phyloP scores from a whole-genome alignment of 1,140 invertebrate species.

The Catajapyx aquilonaris region DNA sequence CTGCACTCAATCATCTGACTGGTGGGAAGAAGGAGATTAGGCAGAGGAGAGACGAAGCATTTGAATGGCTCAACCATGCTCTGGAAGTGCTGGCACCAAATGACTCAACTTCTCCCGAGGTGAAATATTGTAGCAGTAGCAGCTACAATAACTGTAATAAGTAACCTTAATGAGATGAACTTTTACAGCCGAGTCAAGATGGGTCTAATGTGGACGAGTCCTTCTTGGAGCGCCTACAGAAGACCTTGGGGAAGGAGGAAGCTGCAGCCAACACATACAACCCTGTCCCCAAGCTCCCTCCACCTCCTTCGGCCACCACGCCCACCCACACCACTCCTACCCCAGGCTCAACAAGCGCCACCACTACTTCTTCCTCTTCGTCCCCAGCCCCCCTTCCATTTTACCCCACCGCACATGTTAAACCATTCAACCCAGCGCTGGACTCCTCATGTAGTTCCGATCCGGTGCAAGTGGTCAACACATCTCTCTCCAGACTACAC shows the following conservation, averaged over 20 bases:
- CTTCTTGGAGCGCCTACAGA: slow-evolving; percentile 37
- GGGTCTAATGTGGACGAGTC: slow-evolving; percentile 27
- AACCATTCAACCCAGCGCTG: slow-evolving; percentile 4
- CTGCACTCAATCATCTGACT: no score
- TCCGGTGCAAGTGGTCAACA: no score
- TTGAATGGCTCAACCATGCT: slow-evolving; percentile 1
- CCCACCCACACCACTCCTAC: slow-evolving; percentile 19
- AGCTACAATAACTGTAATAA: slow-evolving; percentile 7
- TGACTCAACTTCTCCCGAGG: neutral
- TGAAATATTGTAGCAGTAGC: neutral
- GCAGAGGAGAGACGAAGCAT: no score
- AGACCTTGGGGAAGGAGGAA: slow-evolving; percentile 31
- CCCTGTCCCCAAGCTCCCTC: slow-evolving; percentile 11
- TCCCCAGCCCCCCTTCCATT: neutral
- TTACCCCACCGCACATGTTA: slow-evolving; percentile 7
- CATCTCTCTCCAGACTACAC: no score
- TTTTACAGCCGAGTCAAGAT: neutral
- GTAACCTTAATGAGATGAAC: slow-evolving; percentile 13
- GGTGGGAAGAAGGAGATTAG: no score
- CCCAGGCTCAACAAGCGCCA: slow-evolving; percentile 11
- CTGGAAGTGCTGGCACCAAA: neutral
- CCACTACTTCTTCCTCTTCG: neutral
- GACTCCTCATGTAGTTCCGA: neutral
- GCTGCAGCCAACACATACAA: slow-evolving; percentile 24
- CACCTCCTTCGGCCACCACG: slow-evolving; percentile 20